Conservation (phyloP, 2,888 invertebrate genomes). For the Trissoscelio sp. region DNA sequence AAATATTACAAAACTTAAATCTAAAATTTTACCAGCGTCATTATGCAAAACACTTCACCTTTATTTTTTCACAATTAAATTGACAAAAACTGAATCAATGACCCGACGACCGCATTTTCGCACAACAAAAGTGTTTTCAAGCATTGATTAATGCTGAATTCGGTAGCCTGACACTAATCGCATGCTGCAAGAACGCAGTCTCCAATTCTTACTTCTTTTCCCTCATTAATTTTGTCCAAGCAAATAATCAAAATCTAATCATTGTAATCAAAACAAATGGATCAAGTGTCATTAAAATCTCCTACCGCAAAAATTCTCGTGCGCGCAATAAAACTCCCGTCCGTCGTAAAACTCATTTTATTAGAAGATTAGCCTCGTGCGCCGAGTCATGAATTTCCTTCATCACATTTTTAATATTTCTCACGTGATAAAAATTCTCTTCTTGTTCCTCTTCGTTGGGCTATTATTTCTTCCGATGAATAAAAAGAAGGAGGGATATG, state of each 20-base stretch:
- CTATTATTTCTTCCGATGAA: not conserved
- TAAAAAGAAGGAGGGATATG: not conserved
- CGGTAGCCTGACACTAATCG: constrained; percentile 15
- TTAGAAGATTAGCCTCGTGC: constrained; percentile 10
- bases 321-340: not conserved
- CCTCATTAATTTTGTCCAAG: constrained; percentile 46
- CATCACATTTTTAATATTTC: constrained; percentile 8
- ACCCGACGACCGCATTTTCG: constrained; percentile 32
- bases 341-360: constrained; percentile 15
- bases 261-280: constrained; percentile 41
- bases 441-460: not conserved
- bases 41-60: not conserved
- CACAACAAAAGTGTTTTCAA: constrained; percentile 29
- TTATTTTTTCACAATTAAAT: constrained; percentile 17
- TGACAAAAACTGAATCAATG: not conserved
- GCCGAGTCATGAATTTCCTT: constrained; percentile 6
- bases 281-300: constrained; percentile 16
- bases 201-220: constrained; percentile 21
- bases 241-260: constrained; percentile 28
- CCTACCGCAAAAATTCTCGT: not conserved
- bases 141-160: constrained; percentile 40
- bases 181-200: constrained; percentile 17
- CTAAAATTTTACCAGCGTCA: no score
- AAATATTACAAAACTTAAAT: no score
- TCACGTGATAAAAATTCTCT: constrained; percentile 1